Evolutionary conservation across 1,140 invertebrate species (phyloP).

Genomic region (Acromyrmex heyeri): DNA sequence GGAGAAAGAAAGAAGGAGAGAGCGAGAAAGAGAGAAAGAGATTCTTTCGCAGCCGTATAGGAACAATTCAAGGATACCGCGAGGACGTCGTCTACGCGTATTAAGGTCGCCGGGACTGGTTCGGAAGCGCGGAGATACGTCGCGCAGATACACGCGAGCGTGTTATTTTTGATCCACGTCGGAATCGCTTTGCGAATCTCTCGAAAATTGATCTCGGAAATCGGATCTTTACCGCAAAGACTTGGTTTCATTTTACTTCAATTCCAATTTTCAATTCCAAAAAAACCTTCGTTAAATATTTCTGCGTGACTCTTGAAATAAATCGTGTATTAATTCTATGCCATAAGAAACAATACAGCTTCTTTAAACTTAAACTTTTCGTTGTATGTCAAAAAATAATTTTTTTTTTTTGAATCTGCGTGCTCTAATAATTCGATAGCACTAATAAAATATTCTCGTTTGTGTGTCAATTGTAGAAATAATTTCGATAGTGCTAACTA

Average conservation of each 20-base stretch:
- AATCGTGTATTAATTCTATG: background rate
- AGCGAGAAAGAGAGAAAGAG: background rate
- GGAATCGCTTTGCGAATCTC: constrained; percentile 20
- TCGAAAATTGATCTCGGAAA: constrained; percentile 39
- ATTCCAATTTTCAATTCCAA: background rate
- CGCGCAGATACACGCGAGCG: constrained; percentile 33
- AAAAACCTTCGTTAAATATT: background rate
- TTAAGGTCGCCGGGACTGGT: constrained; percentile 61
- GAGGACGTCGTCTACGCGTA: constrained; percentile 58
- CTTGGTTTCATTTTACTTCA: background rate
- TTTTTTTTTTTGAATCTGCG: background rate
- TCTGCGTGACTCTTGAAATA: background rate
- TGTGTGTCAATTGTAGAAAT: no score
- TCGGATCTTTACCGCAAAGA: background rate
- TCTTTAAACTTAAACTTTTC: background rate
- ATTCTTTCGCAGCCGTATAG: constrained; percentile 32
- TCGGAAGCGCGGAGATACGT: constrained; percentile 48
- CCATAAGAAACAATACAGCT: background rate
- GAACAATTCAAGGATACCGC: constrained; percentile 63
- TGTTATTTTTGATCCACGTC: constrained; percentile 11
- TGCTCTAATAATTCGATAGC: no score
- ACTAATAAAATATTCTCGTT: no score
- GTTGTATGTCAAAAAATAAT: no score
- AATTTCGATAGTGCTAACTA: constrained; percentile 8
- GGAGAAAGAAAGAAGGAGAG: background rate